Evolutionary conservation across 2,797 vertebrate genomes (phyloP).

Genomic region (Podarcis siculus): DNA sequence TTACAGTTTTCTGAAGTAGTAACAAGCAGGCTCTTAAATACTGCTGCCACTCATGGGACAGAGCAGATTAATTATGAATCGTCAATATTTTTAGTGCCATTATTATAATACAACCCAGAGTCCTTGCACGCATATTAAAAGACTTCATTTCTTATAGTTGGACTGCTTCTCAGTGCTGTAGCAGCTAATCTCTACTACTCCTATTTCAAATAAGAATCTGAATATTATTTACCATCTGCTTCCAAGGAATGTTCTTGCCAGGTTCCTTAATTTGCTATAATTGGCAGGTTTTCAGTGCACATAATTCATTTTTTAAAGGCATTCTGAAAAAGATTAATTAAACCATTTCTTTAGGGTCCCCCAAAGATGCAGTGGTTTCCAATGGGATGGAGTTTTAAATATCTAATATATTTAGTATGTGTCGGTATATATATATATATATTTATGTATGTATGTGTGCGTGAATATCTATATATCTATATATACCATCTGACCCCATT

Average conservation of each 20-base stretch:
- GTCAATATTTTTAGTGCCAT: slow-evolving; percentile 71
- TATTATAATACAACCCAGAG: slow-evolving; percentile 56
- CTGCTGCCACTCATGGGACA: slow-evolving; percentile 53
- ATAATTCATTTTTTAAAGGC: slow-evolving; percentile 80
- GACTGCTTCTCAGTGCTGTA: slow-evolving; percentile 75
- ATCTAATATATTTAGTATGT: slow-evolving; percentile 74
- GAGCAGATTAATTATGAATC: slow-evolving; percentile 65
- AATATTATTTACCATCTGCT: slow-evolving; percentile 86
- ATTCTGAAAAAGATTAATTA: slow-evolving; percentile 81
- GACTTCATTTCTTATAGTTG: slow-evolving; percentile 79
- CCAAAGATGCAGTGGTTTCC: slow-evolving; percentile 75
- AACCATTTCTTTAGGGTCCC: slow-evolving; percentile 77
- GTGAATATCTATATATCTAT: not conserved
- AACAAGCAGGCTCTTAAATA: slow-evolving; percentile 51
- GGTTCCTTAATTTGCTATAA: slow-evolving; percentile 84
- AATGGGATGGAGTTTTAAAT: slow-evolving; percentile 77
- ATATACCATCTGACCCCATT: slow-evolving; percentile 82
- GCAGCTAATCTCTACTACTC: slow-evolving; percentile 78
- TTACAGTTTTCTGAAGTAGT: slow-evolving; percentile 52
- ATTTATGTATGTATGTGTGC: not conserved
- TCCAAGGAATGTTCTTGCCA: slow-evolving; percentile 80
- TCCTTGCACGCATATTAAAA: slow-evolving; percentile 68
- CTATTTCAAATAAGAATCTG: slow-evolving; percentile 81
- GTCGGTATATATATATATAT: slow-evolving; percentile 47
- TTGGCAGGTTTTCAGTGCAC: slow-evolving; percentile 85